phyloP scores from a whole-genome alignment of 1,140 invertebrate species.

The Cecropterus lyciades region DNA sequence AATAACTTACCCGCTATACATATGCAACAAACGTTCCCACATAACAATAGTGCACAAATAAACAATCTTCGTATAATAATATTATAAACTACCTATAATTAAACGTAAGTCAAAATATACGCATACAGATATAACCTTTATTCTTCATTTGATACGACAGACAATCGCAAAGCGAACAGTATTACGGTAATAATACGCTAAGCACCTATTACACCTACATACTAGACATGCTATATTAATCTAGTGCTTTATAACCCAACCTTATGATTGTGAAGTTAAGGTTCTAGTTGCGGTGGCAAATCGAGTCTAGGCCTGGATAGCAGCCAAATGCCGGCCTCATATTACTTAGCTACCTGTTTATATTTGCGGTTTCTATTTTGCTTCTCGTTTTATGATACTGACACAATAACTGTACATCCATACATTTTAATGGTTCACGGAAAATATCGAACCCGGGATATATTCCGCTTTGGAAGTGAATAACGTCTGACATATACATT shows the following conservation, averaged over 20 bases:
- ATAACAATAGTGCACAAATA: conserved; percentile 26
- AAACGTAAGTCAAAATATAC: conserved; percentile 6
- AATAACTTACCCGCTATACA: background rate
- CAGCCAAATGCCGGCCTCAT: conserved; percentile 29
- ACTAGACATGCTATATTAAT: conserved; percentile 3
- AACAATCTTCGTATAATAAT: conserved; percentile 20
- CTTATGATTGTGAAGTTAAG: conserved; percentile 9
- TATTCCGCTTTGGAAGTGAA: no score
- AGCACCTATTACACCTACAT: conserved; percentile 19
- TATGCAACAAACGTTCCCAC: conserved; percentile 24
- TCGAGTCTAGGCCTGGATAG: conserved; percentile 27
- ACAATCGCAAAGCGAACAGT: background rate
- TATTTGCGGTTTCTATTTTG: conserved; percentile 33
- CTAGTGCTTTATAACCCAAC: conserved; percentile 6
- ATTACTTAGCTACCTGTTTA: conserved; percentile 30
- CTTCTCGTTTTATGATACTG: conserved; percentile 27
- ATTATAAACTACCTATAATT: conserved; percentile 14
- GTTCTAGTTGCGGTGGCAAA: conserved; percentile 4
- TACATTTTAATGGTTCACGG: conserved; percentile 19
- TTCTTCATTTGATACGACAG: background rate
- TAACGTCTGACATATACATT: no score
- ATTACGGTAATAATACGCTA: conserved; percentile 20
- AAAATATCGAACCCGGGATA: background rate
- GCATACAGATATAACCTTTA: conserved; percentile 2
- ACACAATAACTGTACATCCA: conserved; percentile 19